Base-by-base conservation (phyloP, 64 coral and sea anemone species). In the Dendrophyllia cribrosa region DNA sequence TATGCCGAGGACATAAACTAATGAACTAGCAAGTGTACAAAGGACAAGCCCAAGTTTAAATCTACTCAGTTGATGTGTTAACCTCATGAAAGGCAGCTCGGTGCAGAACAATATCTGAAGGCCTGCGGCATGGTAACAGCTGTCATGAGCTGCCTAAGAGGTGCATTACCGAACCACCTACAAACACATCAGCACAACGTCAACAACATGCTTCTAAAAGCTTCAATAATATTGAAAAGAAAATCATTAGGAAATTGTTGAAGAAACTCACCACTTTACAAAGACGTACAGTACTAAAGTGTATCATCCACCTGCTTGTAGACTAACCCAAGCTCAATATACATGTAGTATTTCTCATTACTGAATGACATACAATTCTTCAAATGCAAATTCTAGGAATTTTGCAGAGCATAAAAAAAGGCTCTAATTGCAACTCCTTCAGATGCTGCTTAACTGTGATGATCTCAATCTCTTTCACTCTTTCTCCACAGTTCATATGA, bases 121-220 rank as follows among this genome's bases (percentile, higher is more conserved):
- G 80, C 80, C 60, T 66, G 80, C 61, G 80, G 80, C 45, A 83
- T 66, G 80, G 62, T 17, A 83, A 83, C 62, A 66, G 80, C 43
- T 83, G 80, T 83, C 43, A 22, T 67, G 80, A 83, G 80, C 80
- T 83, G 60, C 80, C 80, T 83, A 83, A 83, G 61, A 83, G 62
- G 80, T 83, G 44, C 44, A 83, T 83, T 83, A 83, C 80, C 43
- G 43, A 83, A 64, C 80, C 62, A 83, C 80, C 80, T 83, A 83
- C 62, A 66, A 83, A 83, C 80, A 83, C 80, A 83, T 83, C 80
- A 83, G 63, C 44, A 83, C 80, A 45, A 24, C 46, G 60, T 83
- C 80, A 83, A 83, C 61, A 67, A 67, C 60, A 49, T 83, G 45
- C 60, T 49, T 50, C 61, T 15, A 83, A 67, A 26, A 67, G 60